Conservation (phyloP, 1,140 invertebrate genomes). For the Neodiprion pinetum region DNA sequence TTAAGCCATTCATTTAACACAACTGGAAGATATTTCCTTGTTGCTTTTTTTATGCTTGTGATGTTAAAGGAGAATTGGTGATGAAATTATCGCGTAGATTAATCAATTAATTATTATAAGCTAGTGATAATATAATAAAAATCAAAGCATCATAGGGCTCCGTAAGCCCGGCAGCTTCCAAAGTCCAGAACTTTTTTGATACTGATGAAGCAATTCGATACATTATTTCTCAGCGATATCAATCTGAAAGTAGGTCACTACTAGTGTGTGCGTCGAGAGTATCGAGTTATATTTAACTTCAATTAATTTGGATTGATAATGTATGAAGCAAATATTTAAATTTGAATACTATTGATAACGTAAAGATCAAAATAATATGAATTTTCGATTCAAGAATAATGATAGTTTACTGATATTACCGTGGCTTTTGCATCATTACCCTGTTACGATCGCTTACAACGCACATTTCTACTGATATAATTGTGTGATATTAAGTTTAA, state of each 20-base stretch:
- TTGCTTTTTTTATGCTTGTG: background rate
- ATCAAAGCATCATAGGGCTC: background rate
- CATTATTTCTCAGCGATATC: background rate
- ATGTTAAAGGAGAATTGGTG: background rate
- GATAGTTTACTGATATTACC: background rate
- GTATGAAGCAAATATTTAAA: background rate
- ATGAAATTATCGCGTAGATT: background rate
- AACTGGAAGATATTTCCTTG: background rate
- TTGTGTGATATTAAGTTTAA: constrained; percentile 8
- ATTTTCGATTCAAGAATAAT: background rate
- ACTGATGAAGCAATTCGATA: background rate
- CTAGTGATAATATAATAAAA: background rate
- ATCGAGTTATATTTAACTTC: background rate
- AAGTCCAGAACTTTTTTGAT: background rate
- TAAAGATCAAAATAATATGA: background rate
- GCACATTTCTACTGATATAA: constrained; percentile 1
- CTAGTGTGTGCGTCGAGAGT: background rate
- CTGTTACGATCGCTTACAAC: background rate
- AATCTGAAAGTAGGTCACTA: background rate
- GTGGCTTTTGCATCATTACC: background rate
- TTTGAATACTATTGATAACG: background rate
- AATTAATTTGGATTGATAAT: background rate
- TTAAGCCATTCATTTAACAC: too few relatives aligned
- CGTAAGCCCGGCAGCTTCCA: background rate
- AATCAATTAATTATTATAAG: background rate